These are phyloP conservation scores for Nicator chloris DNA, from an alignment of 2,113 vertebrate species.

Conservation along the genomic window DNA sequence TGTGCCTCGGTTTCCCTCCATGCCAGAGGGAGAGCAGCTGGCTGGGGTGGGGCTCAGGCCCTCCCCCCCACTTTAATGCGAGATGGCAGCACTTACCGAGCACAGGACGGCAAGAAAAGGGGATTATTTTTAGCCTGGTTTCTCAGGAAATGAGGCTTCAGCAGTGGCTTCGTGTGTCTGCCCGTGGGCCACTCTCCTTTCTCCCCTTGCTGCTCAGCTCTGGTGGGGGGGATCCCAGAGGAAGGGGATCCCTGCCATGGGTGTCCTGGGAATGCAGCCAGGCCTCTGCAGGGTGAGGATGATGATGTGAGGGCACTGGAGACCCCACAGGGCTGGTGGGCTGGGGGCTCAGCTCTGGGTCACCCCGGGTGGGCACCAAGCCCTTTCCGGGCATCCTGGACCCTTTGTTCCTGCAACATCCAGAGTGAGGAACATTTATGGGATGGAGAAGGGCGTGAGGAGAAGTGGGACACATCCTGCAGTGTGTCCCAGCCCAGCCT, in stretches of 20 bases:
- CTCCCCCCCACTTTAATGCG: fast-evolving
- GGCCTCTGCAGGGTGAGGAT: neutral
- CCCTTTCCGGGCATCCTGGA: neutral
- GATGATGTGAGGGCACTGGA: fast-evolving
- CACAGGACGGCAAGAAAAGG: neutral
- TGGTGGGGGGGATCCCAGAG: fast-evolving
- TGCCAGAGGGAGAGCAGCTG: no score
- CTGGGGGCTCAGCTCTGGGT: neutral
- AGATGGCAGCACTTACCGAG: neutral
- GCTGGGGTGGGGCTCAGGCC: no score
- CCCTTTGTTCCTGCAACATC: neutral
- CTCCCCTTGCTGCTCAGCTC: neutral
- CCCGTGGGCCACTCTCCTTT: neutral
- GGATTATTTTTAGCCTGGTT: conserved; percentile 39
- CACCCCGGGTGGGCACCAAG: fast-evolving
- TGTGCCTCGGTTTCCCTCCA: neutral
- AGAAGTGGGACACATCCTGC: neutral
- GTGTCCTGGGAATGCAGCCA: neutral
- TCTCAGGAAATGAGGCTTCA: conserved; percentile 39
- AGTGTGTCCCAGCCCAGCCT: fast-evolving
- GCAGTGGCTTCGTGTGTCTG: neutral
- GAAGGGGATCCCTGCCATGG: fast-evolving
- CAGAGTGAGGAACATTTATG: fast-evolving
- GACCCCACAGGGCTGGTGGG: neutral
- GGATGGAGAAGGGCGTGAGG: fast-evolving